Base-by-base conservation (phyloP, 64 coral and sea anemone species). In the Catalaphyllia jardinei region DNA sequence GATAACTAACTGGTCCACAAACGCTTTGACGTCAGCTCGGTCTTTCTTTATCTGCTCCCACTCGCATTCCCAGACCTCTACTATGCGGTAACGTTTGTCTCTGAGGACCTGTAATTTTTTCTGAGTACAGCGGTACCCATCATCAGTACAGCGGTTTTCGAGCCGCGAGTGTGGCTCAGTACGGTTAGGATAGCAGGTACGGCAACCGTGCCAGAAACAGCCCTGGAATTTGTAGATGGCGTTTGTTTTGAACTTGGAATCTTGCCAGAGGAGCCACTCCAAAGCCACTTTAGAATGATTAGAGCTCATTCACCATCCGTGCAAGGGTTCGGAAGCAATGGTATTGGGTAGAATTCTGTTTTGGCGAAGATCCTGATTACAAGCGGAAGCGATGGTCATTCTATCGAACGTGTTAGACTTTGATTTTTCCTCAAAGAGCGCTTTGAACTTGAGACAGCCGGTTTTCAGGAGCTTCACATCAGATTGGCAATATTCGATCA, bases 201-300 rank as follows among this genome's bases (percentile, higher is more conserved):
- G 0, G 29, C 90, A 92, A 10, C 90, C 82, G 52, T n/a, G n/a
- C n/a, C n/a, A n/a, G n/a, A n/a, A n/a, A n/a, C n/a, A n/a, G n/a
- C n/a, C n/a, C n/a, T n/a, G 17, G 39, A 27, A 86, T 52, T 92
- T 72, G 11, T 8, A 86, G 3, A 92, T 25, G 0, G 38, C 78
- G 46, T 86, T 86, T 9, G 2, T 49, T 20, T 61, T 29, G 1
- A 52, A 60, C 5, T 67, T 72, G 38, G 87, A 79, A 49, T n/a
- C n/a, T n/a, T n/a, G 86, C 51, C 7, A 92, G 82, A n/a, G 49
- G 73, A 92, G 3, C 79, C 65, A n/a, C n/a, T n/a, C n/a, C n/a
- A n/a, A n/a, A n/a, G n/a, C n/a, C n/a, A n/a, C n/a, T n/a, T n/a
- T n/a, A n/a, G n/a, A n/a, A n/a, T n/a, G n/a, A n/a, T n/a, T n/a